A percentile compares a stretch with the other conserved stretches of the same genome.
Conservation (phyloP, 1,140 invertebrate species). For the Grapholita molesta region DNA sequence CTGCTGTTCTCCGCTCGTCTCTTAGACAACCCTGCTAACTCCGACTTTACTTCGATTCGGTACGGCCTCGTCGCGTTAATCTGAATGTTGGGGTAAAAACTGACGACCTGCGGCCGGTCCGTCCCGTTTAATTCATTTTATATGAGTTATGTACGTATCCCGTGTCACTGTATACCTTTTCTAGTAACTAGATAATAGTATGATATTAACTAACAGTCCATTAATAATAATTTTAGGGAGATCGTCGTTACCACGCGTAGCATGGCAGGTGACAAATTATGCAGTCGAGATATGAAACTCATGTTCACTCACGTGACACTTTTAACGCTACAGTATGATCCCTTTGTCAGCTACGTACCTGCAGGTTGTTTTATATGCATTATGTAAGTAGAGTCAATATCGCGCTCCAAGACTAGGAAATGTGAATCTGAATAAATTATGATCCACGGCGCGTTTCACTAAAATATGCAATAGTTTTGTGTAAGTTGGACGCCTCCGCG, state of each 20-base stretch:
- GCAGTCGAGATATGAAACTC: constrained; percentile 19
- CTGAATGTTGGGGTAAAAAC: no score
- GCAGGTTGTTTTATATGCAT: constrained; percentile 45
- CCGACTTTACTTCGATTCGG: not conserved
- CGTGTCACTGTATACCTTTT: not conserved
- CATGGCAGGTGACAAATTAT: constrained; percentile 21
- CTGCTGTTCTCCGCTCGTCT: constrained; percentile 53
- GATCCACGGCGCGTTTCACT: constrained; percentile 55
- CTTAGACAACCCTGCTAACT: constrained; percentile 60
- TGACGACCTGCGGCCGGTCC: no score
- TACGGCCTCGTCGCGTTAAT: not conserved
- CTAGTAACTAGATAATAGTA: not conserved
- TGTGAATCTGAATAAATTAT: constrained; percentile 69
- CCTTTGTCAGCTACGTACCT: constrained; percentile 6
- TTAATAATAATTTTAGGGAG: constrained; percentile 16
- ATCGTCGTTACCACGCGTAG: constrained; percentile 5
- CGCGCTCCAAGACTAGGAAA: constrained; percentile 53
- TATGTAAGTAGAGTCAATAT: constrained; percentile 61
- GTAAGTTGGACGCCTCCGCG: constrained; percentile 61
- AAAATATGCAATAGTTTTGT: constrained; percentile 73
- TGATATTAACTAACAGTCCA: not conserved
- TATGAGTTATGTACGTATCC: not conserved
- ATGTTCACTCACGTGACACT: constrained; percentile 14
- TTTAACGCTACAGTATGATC: constrained; percentile 22
- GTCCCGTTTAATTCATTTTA: not conserved